Evolutionary conservation across 1,140 invertebrate species (phyloP), one percentile per base, ranked within the genome.

Genomic region (Mizuhopecten yessoensis): DNA sequence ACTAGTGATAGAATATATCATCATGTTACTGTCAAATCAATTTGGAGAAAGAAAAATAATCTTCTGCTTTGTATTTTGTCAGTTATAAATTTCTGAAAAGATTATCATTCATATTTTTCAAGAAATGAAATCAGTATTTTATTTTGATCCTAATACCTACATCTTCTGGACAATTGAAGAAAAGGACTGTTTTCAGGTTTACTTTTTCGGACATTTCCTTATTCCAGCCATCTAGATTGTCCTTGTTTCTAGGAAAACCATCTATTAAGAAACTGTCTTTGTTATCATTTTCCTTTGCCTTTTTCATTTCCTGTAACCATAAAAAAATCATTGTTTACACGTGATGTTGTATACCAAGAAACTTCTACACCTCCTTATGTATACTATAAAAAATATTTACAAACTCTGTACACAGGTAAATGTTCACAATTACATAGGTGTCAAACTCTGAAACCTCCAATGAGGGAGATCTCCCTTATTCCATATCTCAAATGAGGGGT

Each of bases 191-290:
- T 93, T 98, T 97, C 13, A 99, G 97, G 87, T 98, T 97, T 0
- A 98, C 98, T 96, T 99, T 99, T 33, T 98, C 98, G 0, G 97
- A 96, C 98, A 99, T 99, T 93, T 97, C 97, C 93, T 97, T 97
- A 49, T 98, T 97, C 99, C 99, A 99, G 0, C 99, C 99, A 91
- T 99, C 98, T 88, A 99, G 97, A 96, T 99, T 99, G 96, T 99
- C 98, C 96, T 99, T 97, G 96, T 99, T 99, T 34, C 99, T 97
- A 34, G 99, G 99, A 96, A 99, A 99, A 11, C 99, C 99, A 97
- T 99, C 99, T 94, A 99, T 98, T 0, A 99, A 97, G 96, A 99
- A 99, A 86, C 98, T 98, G n/a, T 95, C 49, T 91, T 95, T 95
- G 23, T 89, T 89, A 92, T 94, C 98, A 97, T 97, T 96, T 90